A percentile compares a stretch with the other conserved stretches of the same genome.
Evolutionary conservation across 2,797 vertebrate genomes (phyloP).

Genomic region (Sylvilagus floridanus): DNA sequence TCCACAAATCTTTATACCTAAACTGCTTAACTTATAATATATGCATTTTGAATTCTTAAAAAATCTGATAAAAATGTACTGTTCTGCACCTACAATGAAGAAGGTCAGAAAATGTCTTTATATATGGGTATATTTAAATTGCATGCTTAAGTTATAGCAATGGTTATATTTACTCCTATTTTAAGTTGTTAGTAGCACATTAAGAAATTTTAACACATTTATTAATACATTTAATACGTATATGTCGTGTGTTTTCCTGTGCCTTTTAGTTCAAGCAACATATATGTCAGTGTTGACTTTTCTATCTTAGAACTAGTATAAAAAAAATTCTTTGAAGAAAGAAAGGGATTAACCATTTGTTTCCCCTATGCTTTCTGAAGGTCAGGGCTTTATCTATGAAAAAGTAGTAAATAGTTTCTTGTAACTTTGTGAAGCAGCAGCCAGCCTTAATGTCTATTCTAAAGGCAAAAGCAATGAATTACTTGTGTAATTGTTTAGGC

Average conservation of each 20-base stretch:
- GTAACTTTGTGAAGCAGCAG: too few relatives aligned
- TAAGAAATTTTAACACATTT: too few relatives aligned
- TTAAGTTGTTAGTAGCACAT: too few relatives aligned
- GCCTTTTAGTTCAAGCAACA: slow-evolving; percentile 37
- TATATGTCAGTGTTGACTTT: slow-evolving; percentile 38
- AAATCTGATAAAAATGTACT: background rate
- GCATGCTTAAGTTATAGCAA: too few relatives aligned
- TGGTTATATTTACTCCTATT: too few relatives aligned
- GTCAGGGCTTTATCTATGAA: too few relatives aligned
- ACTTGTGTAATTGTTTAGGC: too few relatives aligned
- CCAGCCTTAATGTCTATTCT: too few relatives aligned
- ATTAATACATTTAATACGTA: slow-evolving; percentile 24
- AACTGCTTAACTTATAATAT: background rate
- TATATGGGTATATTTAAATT: background rate
- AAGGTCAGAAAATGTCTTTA: background rate
- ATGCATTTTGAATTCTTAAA: background rate
- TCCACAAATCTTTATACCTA: background rate
- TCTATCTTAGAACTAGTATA: slow-evolving; percentile 65
- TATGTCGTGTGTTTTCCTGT: background rate
- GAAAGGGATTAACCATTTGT: too few relatives aligned
- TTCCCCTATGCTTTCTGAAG: too few relatives aligned
- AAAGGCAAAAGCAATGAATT: too few relatives aligned
- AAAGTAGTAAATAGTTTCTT: too few relatives aligned
- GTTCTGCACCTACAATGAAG: background rate
- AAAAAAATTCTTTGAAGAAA: slow-evolving; percentile 59